Percentiles rank a stretch among this genome's conserved stretches.
phyloP scores from a whole-genome alignment of 2,797 vertebrate species.

The Platalea minor region DNA sequence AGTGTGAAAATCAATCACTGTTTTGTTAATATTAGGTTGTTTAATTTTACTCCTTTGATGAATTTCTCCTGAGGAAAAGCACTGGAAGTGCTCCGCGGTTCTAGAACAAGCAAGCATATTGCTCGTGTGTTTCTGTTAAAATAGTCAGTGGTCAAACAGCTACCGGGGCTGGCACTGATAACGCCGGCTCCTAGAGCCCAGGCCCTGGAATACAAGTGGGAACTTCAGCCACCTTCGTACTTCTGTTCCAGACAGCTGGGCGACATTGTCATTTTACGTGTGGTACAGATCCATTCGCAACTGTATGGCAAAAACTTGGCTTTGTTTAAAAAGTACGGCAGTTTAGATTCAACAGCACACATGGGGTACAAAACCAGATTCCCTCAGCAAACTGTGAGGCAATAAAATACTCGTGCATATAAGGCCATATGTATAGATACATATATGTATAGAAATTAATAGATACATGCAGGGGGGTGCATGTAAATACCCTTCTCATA shows the following conservation, averaged over 20 bases:
- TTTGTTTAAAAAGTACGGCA: background rate
- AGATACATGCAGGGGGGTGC: background rate
- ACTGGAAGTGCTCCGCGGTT: accelerated
- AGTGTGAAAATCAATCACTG: background rate
- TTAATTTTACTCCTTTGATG: background rate
- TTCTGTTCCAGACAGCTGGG: background rate
- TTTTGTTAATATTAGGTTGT: background rate
- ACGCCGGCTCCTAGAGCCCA: background rate
- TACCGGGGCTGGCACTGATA: background rate
- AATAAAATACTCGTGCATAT: background rate
- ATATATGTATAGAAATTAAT: background rate
- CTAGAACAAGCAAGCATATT: background rate
- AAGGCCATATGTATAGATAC: background rate
- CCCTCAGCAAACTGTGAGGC: background rate
- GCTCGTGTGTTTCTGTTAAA: background rate
- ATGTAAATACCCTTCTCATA: background rate
- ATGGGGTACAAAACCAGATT: accelerated
- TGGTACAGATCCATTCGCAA: background rate
- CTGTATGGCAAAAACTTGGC: background rate
- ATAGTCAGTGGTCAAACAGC: background rate
- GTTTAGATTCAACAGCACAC: background rate
- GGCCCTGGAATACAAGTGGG: background rate
- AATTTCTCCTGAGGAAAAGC: background rate
- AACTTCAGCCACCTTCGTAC: background rate
- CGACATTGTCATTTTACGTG: background rate